Conservation (phyloP, 2,888 invertebrate species). For the Leptogaster cylindrica region DNA sequence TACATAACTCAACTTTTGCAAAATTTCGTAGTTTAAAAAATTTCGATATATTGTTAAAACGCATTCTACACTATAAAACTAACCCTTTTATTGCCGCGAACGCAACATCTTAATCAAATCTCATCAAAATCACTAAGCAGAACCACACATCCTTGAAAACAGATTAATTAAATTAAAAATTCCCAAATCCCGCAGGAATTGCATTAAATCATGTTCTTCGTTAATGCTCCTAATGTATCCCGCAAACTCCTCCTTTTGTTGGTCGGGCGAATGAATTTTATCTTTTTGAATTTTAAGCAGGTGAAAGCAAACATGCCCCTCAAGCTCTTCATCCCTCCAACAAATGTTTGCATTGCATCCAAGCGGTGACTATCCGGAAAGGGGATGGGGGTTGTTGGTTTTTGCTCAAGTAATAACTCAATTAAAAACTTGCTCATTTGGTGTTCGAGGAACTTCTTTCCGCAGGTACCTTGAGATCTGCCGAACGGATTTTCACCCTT, state of each 20-base stretch:
- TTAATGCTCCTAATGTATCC: constrained; percentile 41
- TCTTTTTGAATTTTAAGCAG: constrained; percentile 42
- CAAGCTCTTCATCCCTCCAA: not conserved
- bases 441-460: constrained; percentile 7
- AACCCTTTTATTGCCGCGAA: too few species aligned
- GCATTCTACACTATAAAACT: too few species aligned
- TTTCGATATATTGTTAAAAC: too few species aligned
- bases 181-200: constrained; percentile 33
- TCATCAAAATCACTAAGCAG: too few species aligned
- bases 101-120: too few species aligned
- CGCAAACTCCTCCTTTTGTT: constrained; percentile 18
- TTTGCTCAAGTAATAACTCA: constrained; percentile 42
- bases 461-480: not conserved
- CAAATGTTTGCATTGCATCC: constrained; percentile 3
- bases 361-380: not conserved
- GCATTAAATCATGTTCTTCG: constrained; percentile 40
- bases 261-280: constrained; percentile 29
- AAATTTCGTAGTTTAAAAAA: too few species aligned
- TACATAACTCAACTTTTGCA: too few species aligned
- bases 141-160: constrained; percentile 24
- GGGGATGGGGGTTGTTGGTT: constrained; percentile 37
- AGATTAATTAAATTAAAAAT: constrained; percentile 41
- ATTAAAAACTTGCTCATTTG: constrained; percentile 42
- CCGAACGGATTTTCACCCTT: constrained; percentile 3
- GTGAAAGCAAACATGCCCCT: constrained; percentile 36